Conservation (phyloP, 2,888 invertebrate genomes). For the Colletes collaris region DNA sequence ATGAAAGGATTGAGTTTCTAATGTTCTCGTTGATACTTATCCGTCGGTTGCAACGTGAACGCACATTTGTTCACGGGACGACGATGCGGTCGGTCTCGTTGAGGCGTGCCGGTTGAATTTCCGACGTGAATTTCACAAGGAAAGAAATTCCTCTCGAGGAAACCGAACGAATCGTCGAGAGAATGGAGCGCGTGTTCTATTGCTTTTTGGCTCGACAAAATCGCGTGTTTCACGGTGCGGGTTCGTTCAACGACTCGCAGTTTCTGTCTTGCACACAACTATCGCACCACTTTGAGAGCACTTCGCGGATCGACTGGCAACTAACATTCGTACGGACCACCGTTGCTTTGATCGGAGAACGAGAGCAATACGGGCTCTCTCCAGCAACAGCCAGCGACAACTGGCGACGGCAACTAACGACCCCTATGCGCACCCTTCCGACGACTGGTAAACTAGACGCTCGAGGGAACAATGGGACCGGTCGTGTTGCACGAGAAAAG, state of each 20-base stretch:
- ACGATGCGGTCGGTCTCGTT: conserved; percentile 9
- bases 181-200: background rate
- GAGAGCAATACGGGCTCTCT: conserved; percentile 21
- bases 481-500: too few species aligned
- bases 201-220: background rate
- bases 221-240: conserved; percentile 10
- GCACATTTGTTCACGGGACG: conserved; percentile 39
- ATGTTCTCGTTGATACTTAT: background rate
- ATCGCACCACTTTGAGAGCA: conserved; percentile 45
- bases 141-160: background rate
- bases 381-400: conserved; percentile 63
- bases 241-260: conserved; percentile 6
- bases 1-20: background rate
- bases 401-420: conserved; percentile 59
- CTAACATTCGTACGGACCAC: conserved; percentile 39
- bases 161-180: background rate
- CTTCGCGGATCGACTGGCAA: conserved; percentile 55
- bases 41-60: background rate
- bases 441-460: conserved; percentile 36
- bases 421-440: conserved; percentile 48
- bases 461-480: background rate
- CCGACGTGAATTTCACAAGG: background rate
- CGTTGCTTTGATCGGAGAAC: conserved; percentile 29
- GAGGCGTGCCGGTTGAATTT: conserved; percentile 38
- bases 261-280: conserved; percentile 10